phyloP scores from a whole-genome alignment of 2,888 invertebrate species.

The Sarcophaga rosellei region DNA sequence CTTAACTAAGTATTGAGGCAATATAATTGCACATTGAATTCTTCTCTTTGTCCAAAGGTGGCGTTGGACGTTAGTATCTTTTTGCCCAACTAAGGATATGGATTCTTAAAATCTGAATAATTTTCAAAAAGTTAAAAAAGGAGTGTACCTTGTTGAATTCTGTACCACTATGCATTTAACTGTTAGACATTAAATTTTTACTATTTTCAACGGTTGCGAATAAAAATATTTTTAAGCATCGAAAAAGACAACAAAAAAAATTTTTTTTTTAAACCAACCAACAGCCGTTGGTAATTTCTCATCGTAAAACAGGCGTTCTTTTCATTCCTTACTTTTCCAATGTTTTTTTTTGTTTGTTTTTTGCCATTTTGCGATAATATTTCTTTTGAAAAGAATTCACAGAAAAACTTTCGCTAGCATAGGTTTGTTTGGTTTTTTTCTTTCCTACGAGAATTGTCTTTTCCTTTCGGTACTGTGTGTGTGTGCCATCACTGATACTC shows the following conservation, averaged over 20 bases:
- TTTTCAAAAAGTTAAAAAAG: too few relatives aligned
- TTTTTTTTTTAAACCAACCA: slow-evolving; percentile 32
- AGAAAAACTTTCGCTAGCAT: slow-evolving; percentile 68
- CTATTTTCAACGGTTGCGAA: slow-evolving; percentile 29
- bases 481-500: not conserved
- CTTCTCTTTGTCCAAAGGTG: too few relatives aligned
- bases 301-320: slow-evolving; percentile 1
- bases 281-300: slow-evolving; percentile 57
- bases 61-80: too few relatives aligned
- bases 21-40: too few relatives aligned
- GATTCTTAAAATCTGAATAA: too few relatives aligned
- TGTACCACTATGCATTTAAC: not conserved
- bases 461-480: slow-evolving; percentile 5
- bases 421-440: slow-evolving; percentile 37
- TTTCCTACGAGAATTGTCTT: slow-evolving; percentile 35
- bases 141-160: not conserved
- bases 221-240: slow-evolving; percentile 49
- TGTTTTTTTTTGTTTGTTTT: slow-evolving; percentile 10
- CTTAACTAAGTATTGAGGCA: too few relatives aligned
- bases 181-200: slow-evolving; percentile 28
- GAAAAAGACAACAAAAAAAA: slow-evolving; percentile 25
- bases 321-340: not conserved
- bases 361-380: slow-evolving; percentile 54
- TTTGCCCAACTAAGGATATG: too few relatives aligned
- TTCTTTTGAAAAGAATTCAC: slow-evolving; percentile 66